Evolutionary conservation across 2,797 vertebrate genomes (phyloP), one percentile per base, ranked within the genome.

Genomic region (Eleutherodactylus coqui): DNA sequence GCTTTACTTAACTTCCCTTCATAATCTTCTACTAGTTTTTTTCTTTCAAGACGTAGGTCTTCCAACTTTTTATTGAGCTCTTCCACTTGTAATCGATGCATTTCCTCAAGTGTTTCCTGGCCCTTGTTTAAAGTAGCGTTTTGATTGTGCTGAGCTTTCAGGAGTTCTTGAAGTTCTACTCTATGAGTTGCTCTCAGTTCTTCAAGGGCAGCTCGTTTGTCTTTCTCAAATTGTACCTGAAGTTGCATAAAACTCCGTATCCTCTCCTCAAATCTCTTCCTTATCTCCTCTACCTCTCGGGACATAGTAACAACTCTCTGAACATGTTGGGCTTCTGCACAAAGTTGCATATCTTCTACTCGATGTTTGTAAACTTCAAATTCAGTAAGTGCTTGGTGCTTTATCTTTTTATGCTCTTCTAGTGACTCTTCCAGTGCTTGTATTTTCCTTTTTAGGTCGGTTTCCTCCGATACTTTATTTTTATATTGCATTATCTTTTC

Each of bases 271-370:
- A 99, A 99, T 88, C 96, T 97, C 88, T 96, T 96, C 16, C 97
- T 95, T 91, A 99, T 98, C 91, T 99, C 98, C 94, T 99, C 97
- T 83, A 99, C 97, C 92, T 99, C 97, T 88, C 97, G 94, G 0
- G 97, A 98, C 98, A 99, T 99, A 89, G 96, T 97, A 19, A 98
- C 96, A 88, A 99, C 95, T 1, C 97, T 96, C 49, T 99, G 97
- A 5, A 98, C 97, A 89, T 99, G 98, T 92, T 99, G 95, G 13
- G 98, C 97, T 93, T 99, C 98, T 0, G 97, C 96, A 92, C 97
- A 98, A 53, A 98, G 96, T 89, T 98, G 97, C 96, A 97, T 96
- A 93, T 99, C 98, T 92, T 99, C 97, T 87, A 99, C 96, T 83
- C 97, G 93, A 89, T 96, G 98, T 24, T 97, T 97, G 89, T 99